phyloP scores from a whole-genome alignment of 2,797 vertebrate genomes.

The Clamator glandarius region DNA sequence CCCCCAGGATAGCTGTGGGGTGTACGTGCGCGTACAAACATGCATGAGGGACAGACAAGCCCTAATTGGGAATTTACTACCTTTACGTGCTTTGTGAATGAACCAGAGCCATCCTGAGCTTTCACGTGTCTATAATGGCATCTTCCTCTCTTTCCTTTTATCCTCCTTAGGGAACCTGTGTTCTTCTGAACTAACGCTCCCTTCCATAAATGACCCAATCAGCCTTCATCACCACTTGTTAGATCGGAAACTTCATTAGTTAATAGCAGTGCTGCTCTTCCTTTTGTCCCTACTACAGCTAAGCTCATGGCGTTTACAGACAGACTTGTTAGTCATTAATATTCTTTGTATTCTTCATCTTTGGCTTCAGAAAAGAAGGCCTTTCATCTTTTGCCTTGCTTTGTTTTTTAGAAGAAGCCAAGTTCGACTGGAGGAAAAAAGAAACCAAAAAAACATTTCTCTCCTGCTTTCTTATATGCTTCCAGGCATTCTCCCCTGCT shows the following conservation, averaged over 20 bases:
- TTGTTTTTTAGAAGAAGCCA: slow-evolving; percentile 63
- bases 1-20: not conserved
- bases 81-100: not conserved
- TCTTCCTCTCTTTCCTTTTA: not conserved
- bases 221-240: not conserved
- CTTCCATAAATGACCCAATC: slow-evolving; percentile 18
- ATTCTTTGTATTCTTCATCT: slow-evolving; percentile 64
- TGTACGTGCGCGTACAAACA: fast-evolving
- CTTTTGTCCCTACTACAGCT: not conserved
- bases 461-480: slow-evolving; percentile 31
- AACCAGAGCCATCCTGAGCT: not conserved
- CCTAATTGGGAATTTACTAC: not conserved
- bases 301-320: slow-evolving; percentile 25
- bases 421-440: slow-evolving; percentile 59
- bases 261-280: slow-evolving; percentile 23
- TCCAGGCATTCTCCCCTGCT: slow-evolving; percentile 49
- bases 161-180: not conserved
- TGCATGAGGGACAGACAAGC: not conserved
- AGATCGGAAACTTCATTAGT: slow-evolving; percentile 48
- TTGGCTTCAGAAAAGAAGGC: slow-evolving; percentile 55
- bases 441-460: slow-evolving; percentile 19
- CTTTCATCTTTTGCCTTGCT: slow-evolving; percentile 62
- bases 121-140: not conserved
- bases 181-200: not conserved
- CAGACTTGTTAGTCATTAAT: slow-evolving; percentile 64